Percentiles rank a stretch among this genome's conserved stretches.
phyloP scores from a whole-genome alignment of 1,140 invertebrate species.

The Acromyrmex echinatior region DNA sequence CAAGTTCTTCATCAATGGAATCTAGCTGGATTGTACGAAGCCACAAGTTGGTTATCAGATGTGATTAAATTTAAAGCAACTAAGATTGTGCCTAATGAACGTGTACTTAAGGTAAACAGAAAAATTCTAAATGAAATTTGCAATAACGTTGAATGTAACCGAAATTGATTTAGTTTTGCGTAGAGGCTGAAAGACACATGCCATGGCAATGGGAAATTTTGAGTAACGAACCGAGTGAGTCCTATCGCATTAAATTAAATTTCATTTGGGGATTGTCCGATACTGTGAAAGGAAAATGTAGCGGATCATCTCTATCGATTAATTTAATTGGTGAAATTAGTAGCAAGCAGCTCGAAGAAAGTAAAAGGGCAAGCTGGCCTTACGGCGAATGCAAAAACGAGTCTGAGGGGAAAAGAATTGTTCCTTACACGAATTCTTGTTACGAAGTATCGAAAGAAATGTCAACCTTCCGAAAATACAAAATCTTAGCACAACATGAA shows the following conservation, averaged over 20 bases:
- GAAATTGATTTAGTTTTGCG: slow-evolving; percentile 77
- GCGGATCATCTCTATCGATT: slow-evolving; percentile 79
- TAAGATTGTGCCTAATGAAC: slow-evolving; percentile 74
- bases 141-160: neutral
- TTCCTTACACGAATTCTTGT: slow-evolving; percentile 83
- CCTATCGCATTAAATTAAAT: slow-evolving; percentile 78
- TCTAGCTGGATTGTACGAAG: slow-evolving; percentile 81
- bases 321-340: slow-evolving; percentile 82
- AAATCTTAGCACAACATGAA: slow-evolving; percentile 77
- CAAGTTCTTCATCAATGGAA: slow-evolving; percentile 83
- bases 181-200: slow-evolving; percentile 80
- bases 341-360: slow-evolving; percentile 78
- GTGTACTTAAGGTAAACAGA: slow-evolving; percentile 80
- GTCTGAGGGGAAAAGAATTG: slow-evolving; percentile 73
- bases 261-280: slow-evolving; percentile 80
- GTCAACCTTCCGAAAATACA: slow-evolving; percentile 83
- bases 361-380: slow-evolving; percentile 80
- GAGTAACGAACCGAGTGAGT: slow-evolving; percentile 80
- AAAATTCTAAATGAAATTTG: neutral
- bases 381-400: slow-evolving; percentile 80
- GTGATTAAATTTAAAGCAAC: slow-evolving; percentile 83
- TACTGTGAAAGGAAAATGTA: slow-evolving; percentile 82
- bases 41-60: slow-evolving; percentile 80
- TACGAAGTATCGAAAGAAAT: slow-evolving; percentile 83
- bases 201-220: slow-evolving; percentile 84